Evolutionary conservation across 2,797 vertebrate species (phyloP), one percentile per base, ranked within the genome.

Genomic region (Sebastes melanostomus): DNA sequence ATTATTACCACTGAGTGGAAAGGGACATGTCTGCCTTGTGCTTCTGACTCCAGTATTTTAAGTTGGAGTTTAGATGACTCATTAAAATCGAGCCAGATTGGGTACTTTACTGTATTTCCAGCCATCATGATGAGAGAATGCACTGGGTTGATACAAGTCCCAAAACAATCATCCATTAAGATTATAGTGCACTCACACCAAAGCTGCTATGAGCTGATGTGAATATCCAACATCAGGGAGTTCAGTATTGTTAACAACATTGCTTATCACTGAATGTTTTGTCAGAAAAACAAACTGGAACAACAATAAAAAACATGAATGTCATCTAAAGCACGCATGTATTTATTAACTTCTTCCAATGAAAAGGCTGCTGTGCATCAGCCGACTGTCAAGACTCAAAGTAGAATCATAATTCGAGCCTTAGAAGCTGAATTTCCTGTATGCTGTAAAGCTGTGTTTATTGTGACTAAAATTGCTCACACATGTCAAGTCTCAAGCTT

Each of bases 151-250:
- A 55, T 73, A 38, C 62, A 65, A 77, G 63, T 79, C 66, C 69
- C 70, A 50, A 60, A 81, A 71, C 55, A 75, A 63, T 72, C 69
- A 63, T 75, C 62, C 56, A 42, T 77, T 36, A 62, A 25, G 77
- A 83, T 81, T 60, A 78, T 70, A 52, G 9, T 55, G 60, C 9
- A 16, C 56, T 78, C 46, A 25, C 68, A 68, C 38, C 25, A 73
- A 68, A 59, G 63, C 69, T 56, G 25, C 16, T 55, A 13, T 10
- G 29, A 72, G 68, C 66, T 73, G 3, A 56, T 59, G 20, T 67
- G 72, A 56, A 68, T 46, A 36, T 52, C 67, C 38, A 66, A 16
- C 56, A 79, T 73, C 38, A 80, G 46, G 50, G 67, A 36, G 55
- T 25, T 74, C 52, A 70, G 34, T 66, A 8, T 27, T 78, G 14